Conservation (phyloP, 2,113 vertebrate species). For the Clarias batrachus region DNA sequence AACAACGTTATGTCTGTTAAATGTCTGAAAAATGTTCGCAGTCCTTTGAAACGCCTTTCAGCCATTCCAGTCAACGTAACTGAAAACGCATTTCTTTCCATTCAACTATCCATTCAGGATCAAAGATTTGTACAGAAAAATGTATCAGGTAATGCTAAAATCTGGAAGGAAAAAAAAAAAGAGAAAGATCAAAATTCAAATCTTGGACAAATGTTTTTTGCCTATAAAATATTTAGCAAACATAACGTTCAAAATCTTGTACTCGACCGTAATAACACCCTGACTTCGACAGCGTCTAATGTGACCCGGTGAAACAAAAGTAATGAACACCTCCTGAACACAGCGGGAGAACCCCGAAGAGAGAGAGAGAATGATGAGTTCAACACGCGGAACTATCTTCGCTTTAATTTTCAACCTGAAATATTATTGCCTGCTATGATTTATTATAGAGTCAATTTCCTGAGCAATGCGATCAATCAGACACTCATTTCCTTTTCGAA, state of each 20-base stretch:
- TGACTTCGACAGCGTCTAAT: neutral
- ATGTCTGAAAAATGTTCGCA: neutral
- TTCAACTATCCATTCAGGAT: neutral
- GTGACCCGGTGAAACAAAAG: neutral
- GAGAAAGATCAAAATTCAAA: neutral
- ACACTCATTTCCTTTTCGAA: slow-evolving; percentile 44
- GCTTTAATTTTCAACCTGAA: slow-evolving; percentile 39
- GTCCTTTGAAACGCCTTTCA: neutral
- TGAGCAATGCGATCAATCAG: slow-evolving; percentile 41
- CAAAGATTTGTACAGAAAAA: neutral
- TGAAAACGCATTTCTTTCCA: neutral
- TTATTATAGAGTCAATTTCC: slow-evolving; percentile 50
- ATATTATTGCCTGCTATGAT: slow-evolving; percentile 37
- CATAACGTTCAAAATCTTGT: neutral
- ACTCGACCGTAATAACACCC: neutral
- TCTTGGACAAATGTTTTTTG: neutral
- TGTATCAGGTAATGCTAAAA: neutral
- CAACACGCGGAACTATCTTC: slow-evolving; percentile 12
- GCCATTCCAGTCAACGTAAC: neutral
- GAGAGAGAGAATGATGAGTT: slow-evolving; percentile 20
- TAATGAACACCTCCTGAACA: neutral
- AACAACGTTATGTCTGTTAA: neutral
- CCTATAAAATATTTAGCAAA: neutral
- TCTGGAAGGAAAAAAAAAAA: neutral
- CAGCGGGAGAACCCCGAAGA: slow-evolving; percentile 1